Base-by-base conservation (phyloP, 2,113 vertebrate genomes). In the Merops nubicus region DNA sequence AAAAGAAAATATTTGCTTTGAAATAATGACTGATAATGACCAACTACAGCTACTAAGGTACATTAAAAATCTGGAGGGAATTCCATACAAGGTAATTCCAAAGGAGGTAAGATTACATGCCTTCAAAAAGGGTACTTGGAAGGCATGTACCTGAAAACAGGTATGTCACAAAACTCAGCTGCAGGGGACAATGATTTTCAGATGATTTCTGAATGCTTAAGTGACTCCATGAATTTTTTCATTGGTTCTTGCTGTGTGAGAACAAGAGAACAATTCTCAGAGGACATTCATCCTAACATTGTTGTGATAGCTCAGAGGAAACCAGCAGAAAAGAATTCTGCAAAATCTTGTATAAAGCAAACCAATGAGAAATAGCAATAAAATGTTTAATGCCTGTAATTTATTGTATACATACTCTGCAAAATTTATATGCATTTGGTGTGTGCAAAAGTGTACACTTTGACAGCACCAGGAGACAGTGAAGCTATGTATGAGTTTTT, bases 391-490 rank as follows among this genome's bases (percentile, higher is more conserved):
- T 97, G 93, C 96, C 97, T 97, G 88, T 88, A 92, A 96, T 98
- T 97, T 98, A 93, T 98, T 98, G 81, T 97, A 97, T 96, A 98
- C 97, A 98, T 97, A 97, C 94, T 97, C 95, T 94, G 97, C 80
- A 98, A 98, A 98, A 97, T 85, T 95, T 89, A 96, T 79, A 93
- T 96, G 91, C 96, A 91, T 88, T 95, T 65, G 89, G 91, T 96
- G 93, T 96, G 83, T 97, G 98, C 96, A 97, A 94, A 98, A 98
- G 96, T 97, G 95, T 92, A 96, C 95, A 97, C 93, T 98, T 95
- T 65, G 96, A 97, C 96, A 97, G 97, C 98, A 98, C 98, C 96
- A 91, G 94, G 95, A 95, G 96, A 97, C 96, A 98, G 93, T 96
- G 96, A 97, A 91, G 70, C 96, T 96, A 96, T 53, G 91, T 94